Conservation (phyloP, 2,888 invertebrate genomes). For the Glaucopsyche alexis region DNA sequence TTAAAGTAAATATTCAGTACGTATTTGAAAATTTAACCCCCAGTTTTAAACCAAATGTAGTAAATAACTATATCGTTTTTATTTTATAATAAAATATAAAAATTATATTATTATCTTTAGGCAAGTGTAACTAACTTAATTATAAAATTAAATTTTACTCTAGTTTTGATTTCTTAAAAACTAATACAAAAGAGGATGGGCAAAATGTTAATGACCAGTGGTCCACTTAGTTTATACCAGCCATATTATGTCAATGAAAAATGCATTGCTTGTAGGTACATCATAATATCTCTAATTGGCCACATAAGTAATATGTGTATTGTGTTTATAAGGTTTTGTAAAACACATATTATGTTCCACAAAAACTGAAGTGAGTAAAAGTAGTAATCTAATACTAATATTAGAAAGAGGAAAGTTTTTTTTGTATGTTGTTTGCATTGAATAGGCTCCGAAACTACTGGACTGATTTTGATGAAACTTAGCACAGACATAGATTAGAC, state of each 20-base stretch:
- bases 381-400: too few relatives aligned
- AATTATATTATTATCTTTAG: conserved; percentile 21
- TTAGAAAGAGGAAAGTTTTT: too few relatives aligned
- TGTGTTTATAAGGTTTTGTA: not conserved
- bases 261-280: not conserved
- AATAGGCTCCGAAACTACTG: too few relatives aligned
- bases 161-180: conserved; percentile 24
- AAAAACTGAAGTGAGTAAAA: too few relatives aligned
- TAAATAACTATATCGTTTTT: conserved; percentile 10
- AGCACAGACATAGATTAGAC: too few relatives aligned
- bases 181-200: conserved; percentile 21
- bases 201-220: not conserved
- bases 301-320: not conserved
- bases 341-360: too few relatives aligned
- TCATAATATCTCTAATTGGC: not conserved
- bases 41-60: not conserved
- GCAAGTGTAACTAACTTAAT: conserved; percentile 20
- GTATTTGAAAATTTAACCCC: not conserved
- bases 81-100: conserved; percentile 19
- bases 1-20: not conserved
- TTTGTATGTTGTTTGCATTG: too few relatives aligned
- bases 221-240: not conserved
- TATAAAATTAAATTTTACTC: conserved; percentile 22
- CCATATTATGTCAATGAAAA: not conserved
- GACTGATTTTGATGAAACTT: too few relatives aligned